These are phyloP conservation scores for Thera obeliscata DNA, from an alignment of 2,888 invertebrate genomes.

Conservation along the genomic window DNA sequence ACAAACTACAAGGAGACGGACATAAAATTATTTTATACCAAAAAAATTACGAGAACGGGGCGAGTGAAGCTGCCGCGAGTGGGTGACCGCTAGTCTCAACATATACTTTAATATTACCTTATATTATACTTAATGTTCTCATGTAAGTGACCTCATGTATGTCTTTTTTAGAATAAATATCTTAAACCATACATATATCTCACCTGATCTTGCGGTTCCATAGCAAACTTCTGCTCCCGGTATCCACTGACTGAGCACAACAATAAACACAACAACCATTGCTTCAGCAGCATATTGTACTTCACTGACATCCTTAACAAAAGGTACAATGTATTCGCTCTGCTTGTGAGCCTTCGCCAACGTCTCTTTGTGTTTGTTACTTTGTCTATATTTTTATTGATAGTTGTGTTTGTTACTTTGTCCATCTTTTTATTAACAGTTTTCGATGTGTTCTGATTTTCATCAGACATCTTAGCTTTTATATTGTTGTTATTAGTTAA, in stretches of 20 bases:
- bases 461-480: background rate
- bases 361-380: conserved; percentile 32
- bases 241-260: conserved; percentile 59
- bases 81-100: too few species aligned
- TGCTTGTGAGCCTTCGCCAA: conserved; percentile 61
- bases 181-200: conserved; percentile 42
- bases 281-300: conserved; percentile 47
- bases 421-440: too few species aligned
- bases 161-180: too few species aligned
- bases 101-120: too few species aligned
- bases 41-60: too few species aligned
- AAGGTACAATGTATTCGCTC: conserved; percentile 73
- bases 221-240: conserved; percentile 75
- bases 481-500: background rate
- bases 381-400: conserved; percentile 3
- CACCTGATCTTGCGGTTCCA: conserved; percentile 80
- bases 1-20: too few species aligned
- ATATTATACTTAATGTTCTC: too few species aligned
- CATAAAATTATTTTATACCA: too few species aligned
- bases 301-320: conserved; percentile 66
- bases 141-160: too few species aligned
- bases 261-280: conserved; percentile 57
- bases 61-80: too few species aligned
- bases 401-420: background rate
- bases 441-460: background rate